Percentiles rank a stretch among this genome's conserved stretches.
Conservation (phyloP, 2,888 invertebrate species). For the Emmelina monodactyla region DNA sequence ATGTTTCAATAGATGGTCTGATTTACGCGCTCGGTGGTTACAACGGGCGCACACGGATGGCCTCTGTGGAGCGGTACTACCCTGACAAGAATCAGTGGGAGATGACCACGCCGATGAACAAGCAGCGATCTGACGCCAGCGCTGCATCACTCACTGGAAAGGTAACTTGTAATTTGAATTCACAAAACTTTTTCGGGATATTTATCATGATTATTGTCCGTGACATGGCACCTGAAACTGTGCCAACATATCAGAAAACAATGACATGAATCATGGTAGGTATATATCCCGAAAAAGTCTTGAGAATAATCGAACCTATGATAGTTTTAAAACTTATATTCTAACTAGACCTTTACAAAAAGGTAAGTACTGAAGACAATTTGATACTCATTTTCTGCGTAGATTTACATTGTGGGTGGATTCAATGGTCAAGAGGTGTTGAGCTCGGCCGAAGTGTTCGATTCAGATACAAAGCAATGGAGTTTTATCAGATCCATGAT, state of each 20-base stretch:
- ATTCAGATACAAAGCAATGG: conserved; percentile 76
- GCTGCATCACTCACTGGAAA: conserved; percentile 73
- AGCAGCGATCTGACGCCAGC: conserved; percentile 80
- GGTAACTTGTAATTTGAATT: too few species aligned
- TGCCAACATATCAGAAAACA: background rate
- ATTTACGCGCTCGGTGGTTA: conserved; percentile 87
- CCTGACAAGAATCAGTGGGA: conserved; percentile 82
- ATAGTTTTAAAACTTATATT: too few species aligned
- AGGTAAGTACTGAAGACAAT: too few species aligned
- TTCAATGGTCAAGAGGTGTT: conserved; percentile 82
- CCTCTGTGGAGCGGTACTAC: conserved; percentile 80
- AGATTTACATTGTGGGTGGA: conserved; percentile 81
- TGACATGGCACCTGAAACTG: background rate
- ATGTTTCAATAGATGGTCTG: conserved; percentile 70
- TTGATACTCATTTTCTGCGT: too few species aligned
- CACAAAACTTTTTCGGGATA: too few species aligned
- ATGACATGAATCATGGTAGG: background rate
- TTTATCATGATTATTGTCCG: too few species aligned
- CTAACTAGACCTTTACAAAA: too few species aligned
- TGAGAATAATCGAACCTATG: background rate
- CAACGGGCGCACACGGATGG: conserved; percentile 79
- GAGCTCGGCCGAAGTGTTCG: conserved; percentile 77
- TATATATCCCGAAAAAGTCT: background rate
- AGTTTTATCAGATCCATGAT: conserved; percentile 74
- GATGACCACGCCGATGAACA: conserved; percentile 76